Percentiles rank a stretch among this genome's conserved stretches.
These are phyloP conservation scores for Zonotrichia albicollis DNA, from an alignment of 2,797 vertebrate genomes.

Conservation along the genomic window DNA sequence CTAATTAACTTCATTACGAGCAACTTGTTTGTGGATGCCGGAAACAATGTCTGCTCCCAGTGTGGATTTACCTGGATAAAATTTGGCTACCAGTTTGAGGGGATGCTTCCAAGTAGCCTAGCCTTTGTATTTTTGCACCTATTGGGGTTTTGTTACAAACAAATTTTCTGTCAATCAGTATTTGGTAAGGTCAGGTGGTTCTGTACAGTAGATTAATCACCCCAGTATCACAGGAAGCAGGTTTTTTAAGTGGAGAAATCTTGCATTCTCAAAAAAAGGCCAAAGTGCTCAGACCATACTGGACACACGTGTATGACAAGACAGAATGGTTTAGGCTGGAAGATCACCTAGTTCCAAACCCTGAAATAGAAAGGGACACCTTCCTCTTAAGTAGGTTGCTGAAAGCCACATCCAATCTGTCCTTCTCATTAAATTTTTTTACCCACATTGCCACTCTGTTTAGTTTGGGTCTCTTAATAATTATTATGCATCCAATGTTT, in stretches of 20 bases:
- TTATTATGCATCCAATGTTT: neutral
- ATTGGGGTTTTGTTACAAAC: neutral
- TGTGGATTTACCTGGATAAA: neutral
- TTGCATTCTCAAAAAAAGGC: neutral
- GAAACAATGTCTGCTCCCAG: constrained; percentile 55
- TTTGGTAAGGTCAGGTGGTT: neutral
- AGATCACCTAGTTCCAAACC: neutral
- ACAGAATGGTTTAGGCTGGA: neutral
- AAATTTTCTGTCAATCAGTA: neutral
- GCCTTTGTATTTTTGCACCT: neutral
- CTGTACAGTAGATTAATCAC: neutral
- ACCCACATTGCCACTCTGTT: neutral
- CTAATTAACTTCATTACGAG: constrained; percentile 80
- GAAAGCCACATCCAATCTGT: neutral
- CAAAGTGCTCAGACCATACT: neutral
- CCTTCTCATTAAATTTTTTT: neutral
- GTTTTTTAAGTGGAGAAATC: neutral
- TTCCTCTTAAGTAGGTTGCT: neutral
- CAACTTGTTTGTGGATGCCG: constrained; percentile 71
- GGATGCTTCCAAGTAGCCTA: neutral
- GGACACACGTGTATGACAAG: neutral
- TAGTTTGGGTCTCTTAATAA: neutral
- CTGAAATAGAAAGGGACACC: neutral
- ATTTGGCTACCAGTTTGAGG: neutral
- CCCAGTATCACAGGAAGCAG: neutral